A percentile compares a stretch with the other conserved stretches of the same genome.
Evolutionary conservation across 2,797 vertebrate genomes (phyloP).

Genomic region (Micropoecilia bifurca): DNA sequence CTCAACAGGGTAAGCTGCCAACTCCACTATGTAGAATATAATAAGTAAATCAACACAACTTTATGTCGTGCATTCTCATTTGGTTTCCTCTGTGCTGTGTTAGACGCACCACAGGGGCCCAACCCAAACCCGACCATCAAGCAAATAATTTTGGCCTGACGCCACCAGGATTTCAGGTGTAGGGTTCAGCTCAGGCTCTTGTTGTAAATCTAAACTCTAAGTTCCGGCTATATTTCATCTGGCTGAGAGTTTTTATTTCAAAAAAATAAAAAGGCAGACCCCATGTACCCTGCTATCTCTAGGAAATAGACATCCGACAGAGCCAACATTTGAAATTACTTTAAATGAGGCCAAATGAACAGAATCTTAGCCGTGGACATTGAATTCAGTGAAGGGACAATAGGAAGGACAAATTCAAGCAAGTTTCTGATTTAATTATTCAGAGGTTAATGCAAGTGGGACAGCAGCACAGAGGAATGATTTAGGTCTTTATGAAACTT

Average conservation of each 20-base stretch:
- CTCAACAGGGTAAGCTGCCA: too few species aligned
- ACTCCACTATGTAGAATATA: too few species aligned
- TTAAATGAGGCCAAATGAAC: not conserved
- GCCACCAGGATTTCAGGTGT: too few species aligned
- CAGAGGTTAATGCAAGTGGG: constrained; percentile 10
- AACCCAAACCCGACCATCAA: too few species aligned
- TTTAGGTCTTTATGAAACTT: not conserved
- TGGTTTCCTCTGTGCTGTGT: too few species aligned
- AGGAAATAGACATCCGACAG: not conserved
- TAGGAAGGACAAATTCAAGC: constrained; percentile 1
- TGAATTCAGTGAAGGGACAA: not conserved
- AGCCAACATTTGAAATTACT: not conserved
- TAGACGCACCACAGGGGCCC: too few species aligned
- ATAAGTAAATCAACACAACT: too few species aligned
- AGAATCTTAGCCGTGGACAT: not conserved
- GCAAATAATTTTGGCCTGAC: too few species aligned
- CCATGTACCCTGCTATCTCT: not conserved
- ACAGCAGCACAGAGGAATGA: not conserved
- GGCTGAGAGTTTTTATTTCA: not conserved
- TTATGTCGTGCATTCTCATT: too few species aligned
- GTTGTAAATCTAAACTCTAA: too few species aligned
- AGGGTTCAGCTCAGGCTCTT: too few species aligned
- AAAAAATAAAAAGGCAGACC: not conserved
- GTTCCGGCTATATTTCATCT: not conserved
- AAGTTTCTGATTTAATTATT: constrained; percentile 9